Base-by-base conservation (phyloP, 1,140 invertebrate species). In the Gonatopus flavifemur region DNA sequence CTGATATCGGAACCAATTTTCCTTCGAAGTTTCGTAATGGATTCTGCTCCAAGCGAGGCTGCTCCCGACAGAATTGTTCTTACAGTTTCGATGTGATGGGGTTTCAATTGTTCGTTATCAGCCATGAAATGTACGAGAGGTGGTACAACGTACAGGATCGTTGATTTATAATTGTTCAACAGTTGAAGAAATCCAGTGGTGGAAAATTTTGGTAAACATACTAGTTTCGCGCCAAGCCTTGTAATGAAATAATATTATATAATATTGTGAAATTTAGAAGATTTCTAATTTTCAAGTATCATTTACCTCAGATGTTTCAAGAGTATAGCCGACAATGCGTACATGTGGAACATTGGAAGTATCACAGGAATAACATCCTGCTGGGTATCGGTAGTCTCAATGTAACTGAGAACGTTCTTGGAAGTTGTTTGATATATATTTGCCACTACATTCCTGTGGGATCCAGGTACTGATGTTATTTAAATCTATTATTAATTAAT, bases 341-440 rank as follows among this genome's bases (percentile, higher is more conserved):
- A 94, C 47, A 86, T 87, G 65, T 95, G 93, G 61, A 86, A 94
- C 61, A 91, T 83, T 9, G 92, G 93, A 38, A 94, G 68, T n/a
- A 93, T 76, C 0, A 71, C 69, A 1, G 86, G 76, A 6, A 81
- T 52, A 0, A 80, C 74, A 33, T 85, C 83, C 71, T 87, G 85
- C 54, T 78, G 63, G 0, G 64, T 71, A 8, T 59, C 79, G 78
- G 67, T 40, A 57, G 78, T 24, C 21, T 49, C 32, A 18, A n/a
- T 18, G n/a, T 9, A 24, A 2, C 19, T 0, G 2, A 12, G 20
- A 7, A 55, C 4, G 3, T 52, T 47, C 28, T 58, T 24, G 35
- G 33, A 18, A 10, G 0, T 3, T 0, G 48, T 12, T 67, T 80
- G 77, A 5, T 22, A 9, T 5, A 78, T 6, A 60, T 86, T 86